phyloP scores from a whole-genome alignment of 1,140 invertebrate species.

The Telenomus remus region DNA sequence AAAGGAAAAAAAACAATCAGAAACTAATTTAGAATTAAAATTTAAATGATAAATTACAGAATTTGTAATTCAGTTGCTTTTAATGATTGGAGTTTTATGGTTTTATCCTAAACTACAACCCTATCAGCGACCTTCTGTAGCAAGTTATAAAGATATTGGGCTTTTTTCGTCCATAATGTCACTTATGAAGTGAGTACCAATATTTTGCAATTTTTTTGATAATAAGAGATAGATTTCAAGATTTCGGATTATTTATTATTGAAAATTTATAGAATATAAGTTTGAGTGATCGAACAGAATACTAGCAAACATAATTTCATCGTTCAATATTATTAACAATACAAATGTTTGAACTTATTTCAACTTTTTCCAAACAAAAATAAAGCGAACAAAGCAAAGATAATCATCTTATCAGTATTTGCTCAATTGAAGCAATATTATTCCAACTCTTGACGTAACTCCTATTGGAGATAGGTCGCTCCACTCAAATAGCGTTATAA shows the following conservation, averaged over 20 bases:
- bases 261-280: too few species aligned
- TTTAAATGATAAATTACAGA: constrained; percentile 32
- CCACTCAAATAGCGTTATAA: constrained; percentile 14
- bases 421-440: too few species aligned
- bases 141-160: constrained; percentile 10
- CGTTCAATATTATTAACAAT: too few species aligned
- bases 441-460: too few species aligned
- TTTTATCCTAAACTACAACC: constrained; percentile 48
- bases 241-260: too few species aligned
- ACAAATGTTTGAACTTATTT: too few species aligned
- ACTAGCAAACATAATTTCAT: too few species aligned
- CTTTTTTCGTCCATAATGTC: constrained; percentile 34
- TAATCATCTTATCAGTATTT: too few species aligned
- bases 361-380: too few species aligned
- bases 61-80: constrained; percentile 56
- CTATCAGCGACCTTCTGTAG: constrained; percentile 11
- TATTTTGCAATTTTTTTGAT: neutral
- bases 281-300: too few species aligned
- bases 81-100: constrained; percentile 44
- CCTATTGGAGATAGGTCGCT: neutral
- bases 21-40: neutral
- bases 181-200: constrained; percentile 34
- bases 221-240: too few species aligned
- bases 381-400: too few species aligned
- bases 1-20: neutral